Percentiles rank a stretch among this genome's conserved stretches.
phyloP scores from a whole-genome alignment of 2,797 vertebrate species.

The Erethizon dorsatum region DNA sequence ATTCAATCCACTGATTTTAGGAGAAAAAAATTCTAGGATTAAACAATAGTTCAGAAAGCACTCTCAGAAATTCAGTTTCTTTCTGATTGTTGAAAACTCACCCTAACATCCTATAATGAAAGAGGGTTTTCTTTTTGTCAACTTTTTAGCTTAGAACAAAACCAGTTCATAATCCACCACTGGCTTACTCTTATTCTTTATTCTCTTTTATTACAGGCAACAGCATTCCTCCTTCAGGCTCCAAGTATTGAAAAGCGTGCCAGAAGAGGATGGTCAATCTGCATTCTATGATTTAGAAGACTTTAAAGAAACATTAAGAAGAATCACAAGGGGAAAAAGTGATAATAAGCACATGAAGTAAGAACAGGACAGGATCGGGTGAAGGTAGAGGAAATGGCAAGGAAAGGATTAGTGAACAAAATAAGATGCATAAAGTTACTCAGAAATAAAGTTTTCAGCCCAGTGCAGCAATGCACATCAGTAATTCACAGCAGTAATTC shows the following conservation, averaged over 20 bases:
- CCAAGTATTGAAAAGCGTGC: not conserved
- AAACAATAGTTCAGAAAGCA: conserved; percentile 24
- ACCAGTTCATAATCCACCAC: not conserved
- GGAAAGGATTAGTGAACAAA: not conserved
- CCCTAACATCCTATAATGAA: not conserved
- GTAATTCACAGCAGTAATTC: not conserved
- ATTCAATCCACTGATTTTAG: not conserved
- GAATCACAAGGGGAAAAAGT: not conserved
- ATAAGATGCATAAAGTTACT: not conserved
- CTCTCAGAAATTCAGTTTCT: not conserved
- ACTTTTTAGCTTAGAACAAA: not conserved
- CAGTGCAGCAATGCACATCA: not conserved
- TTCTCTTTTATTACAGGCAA: not conserved
- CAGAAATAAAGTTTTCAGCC: not conserved
- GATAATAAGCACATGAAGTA: not conserved
- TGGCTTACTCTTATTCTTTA: not conserved
- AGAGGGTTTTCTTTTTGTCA: not conserved
- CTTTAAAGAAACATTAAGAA: not conserved
- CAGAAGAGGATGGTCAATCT: not conserved
- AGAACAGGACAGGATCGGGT: not conserved
- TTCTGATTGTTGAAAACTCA: not conserved
- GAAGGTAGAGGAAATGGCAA: not conserved
- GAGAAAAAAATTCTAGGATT: conserved; percentile 30
- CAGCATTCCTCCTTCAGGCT: not conserved
- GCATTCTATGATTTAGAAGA: not conserved